Base-by-base conservation (phyloP, 2,888 invertebrate species). In the Stenotaenia linearis region DNA sequence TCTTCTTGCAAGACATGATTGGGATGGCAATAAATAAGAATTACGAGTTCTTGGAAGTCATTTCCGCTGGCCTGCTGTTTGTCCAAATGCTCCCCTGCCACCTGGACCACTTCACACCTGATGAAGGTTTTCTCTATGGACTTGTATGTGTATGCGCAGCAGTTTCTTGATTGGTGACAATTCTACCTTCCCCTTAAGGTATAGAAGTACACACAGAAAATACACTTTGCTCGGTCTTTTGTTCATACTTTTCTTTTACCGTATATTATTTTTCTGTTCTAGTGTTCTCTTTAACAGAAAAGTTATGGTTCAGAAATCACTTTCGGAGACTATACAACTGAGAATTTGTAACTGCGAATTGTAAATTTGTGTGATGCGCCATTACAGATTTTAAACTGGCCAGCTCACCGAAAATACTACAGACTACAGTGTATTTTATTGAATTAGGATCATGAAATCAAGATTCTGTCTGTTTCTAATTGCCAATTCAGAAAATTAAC, bases 1-100 rank as follows among this genome's bases (percentile, higher is more conserved):
- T 50, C 40, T 69, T 69, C 28, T 12, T 25, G 25, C 28, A 69
- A 69, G 28, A 28, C 69, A 69, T 69, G 69, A 69, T 69, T 69
- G 69, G 25, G 69, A 69, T 69, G 25, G 69, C 69, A 69, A 69
- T 69, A 69, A 69, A 69, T 69, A 69, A 69, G 69, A 69, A 69
- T 69, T 69, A 69, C 69, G 69, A 69, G 69, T 69, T 69, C 69
- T 25, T 28, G 25, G 69, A 69, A 69, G 69, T 69, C 69, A 69
- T 69, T 69, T 69, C 69, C 69, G 69, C n/a, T 69, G 69, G 69
- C 69, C 69, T 69, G 69, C 69, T 69, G 69, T 69, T 69, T 69
- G 69, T 69, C 28, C 69, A 69, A 69, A 69, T 69, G 69, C 69
- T 69, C 69, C 69, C 69, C 23, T 69, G 69, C 69, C 69, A 69